A percentile compares a stretch with the other conserved stretches of the same genome.
These are phyloP conservation scores for Gasterosteus nipponicus DNA, from an alignment of 2,113 vertebrate genomes.

Conservation along the genomic window DNA sequence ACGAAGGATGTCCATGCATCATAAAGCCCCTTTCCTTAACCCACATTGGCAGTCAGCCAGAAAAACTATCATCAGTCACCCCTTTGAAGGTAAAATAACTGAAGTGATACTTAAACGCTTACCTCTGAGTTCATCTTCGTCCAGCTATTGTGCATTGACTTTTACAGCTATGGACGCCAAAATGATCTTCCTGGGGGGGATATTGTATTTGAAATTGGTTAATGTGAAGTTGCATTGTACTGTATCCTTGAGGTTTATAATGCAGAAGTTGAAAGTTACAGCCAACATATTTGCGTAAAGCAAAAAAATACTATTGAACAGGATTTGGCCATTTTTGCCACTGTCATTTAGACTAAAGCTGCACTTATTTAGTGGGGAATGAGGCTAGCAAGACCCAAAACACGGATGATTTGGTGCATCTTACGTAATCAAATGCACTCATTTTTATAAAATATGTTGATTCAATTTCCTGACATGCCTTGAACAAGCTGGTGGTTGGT, in stretches of 20 bases:
- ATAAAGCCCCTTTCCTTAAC: conserved; percentile 80
- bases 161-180: conserved; percentile 47
- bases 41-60: conserved; percentile 75
- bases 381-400: not conserved
- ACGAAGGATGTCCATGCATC: conserved; percentile 83
- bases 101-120: conserved; percentile 56
- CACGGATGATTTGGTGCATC: not conserved
- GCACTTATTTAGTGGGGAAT: not conserved
- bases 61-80: conserved; percentile 79
- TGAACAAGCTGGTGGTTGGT: not conserved
- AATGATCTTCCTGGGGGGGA: conserved; percentile 50
- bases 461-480: not conserved
- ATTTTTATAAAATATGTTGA: not conserved
- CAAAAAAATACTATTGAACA: conserved; percentile 8
- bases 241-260: conserved; percentile 55
- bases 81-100: conserved; percentile 44
- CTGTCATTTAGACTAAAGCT: not conserved
- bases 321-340: not conserved
- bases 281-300: conserved; percentile 2
- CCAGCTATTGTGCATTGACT: conserved; percentile 50
- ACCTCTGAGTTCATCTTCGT: conserved; percentile 54
- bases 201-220: conserved; percentile 55
- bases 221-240: conserved; percentile 49
- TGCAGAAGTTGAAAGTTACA: conserved; percentile 30
- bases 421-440: not conserved